phyloP scores from a whole-genome alignment of 1,140 invertebrate genomes.

The Scylla paramamosain region DNA sequence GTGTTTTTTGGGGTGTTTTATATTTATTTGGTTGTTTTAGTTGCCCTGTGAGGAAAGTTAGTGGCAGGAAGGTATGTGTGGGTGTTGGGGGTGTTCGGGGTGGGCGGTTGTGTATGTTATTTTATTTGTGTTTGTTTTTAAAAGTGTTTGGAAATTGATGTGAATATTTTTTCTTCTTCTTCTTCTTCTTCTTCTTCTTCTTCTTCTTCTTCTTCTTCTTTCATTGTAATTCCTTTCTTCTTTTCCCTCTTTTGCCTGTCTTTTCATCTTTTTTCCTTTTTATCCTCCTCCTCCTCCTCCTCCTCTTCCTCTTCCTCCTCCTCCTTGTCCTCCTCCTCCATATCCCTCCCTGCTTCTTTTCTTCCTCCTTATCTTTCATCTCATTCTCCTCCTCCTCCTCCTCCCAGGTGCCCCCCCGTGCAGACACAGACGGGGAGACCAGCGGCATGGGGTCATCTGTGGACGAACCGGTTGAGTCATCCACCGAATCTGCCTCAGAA shows the following conservation, averaged over 20 bases:
- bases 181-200: no score
- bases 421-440: conserved; percentile 76
- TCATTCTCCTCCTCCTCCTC: no score
- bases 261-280: neutral
- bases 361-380: neutral
- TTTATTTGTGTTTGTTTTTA: neutral
- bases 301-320: no score
- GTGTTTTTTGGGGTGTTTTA: neutral
- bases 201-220: no score
- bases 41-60: conserved; percentile 31
- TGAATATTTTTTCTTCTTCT: neutral
- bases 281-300: no score
- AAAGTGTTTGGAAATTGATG: neutral
- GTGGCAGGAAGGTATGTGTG: conserved; percentile 41
- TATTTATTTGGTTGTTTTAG: conserved; percentile 8
- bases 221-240: no score
- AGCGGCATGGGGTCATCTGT: conserved; percentile 77
- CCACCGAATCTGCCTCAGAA: conserved; percentile 76
- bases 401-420: conserved; percentile 45
- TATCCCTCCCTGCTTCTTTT: neutral
- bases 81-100: neutral
- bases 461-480: conserved; percentile 76
- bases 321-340: neutral
- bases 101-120: neutral
- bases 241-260: neutral